These are phyloP conservation scores for Ectobius pallidus DNA, from an alignment of 2,888 invertebrate species.

Conservation along the genomic window DNA sequence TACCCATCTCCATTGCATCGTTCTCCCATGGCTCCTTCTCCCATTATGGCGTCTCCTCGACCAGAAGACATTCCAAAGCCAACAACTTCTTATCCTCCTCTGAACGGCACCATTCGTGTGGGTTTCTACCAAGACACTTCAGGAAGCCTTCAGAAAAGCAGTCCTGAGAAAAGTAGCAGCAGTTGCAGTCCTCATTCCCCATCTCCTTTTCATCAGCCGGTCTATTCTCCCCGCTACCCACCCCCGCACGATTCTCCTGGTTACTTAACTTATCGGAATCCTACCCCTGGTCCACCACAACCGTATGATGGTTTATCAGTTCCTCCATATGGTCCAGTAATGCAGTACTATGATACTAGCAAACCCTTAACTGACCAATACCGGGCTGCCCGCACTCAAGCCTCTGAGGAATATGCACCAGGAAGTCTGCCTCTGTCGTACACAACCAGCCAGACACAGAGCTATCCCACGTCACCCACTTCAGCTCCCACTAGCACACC, in stretches of 20 bases:
- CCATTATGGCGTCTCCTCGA: slow-evolving; percentile 70
- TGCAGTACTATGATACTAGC: slow-evolving; percentile 64
- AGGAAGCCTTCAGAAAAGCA: slow-evolving; percentile 46
- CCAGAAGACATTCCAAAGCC: slow-evolving; percentile 69
- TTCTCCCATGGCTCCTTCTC: slow-evolving; percentile 62
- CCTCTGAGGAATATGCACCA: slow-evolving; percentile 30
- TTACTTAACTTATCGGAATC: slow-evolving; percentile 35
- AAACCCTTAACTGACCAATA: slow-evolving; percentile 62
- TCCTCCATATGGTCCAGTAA: slow-evolving; percentile 37
- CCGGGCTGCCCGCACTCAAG: slow-evolving; percentile 45
- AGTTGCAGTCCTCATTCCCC: slow-evolving; percentile 36
- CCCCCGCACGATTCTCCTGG: slow-evolving; percentile 37
- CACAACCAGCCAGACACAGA: neutral
- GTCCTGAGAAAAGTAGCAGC: slow-evolving; percentile 47
- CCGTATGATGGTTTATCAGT: slow-evolving; percentile 25
- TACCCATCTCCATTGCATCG: slow-evolving; percentile 74
- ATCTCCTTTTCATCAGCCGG: slow-evolving; percentile 37
- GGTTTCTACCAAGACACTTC: slow-evolving; percentile 86
- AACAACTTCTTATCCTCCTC: slow-evolving; percentile 70
- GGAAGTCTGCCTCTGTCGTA: neutral
- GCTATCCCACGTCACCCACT: slow-evolving; percentile 6
- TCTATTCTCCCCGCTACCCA: slow-evolving; percentile 39
- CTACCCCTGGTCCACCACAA: slow-evolving; percentile 21
- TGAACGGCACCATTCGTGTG: slow-evolving; percentile 84
- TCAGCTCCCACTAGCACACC: neutral